Evolutionary conservation across 2,797 vertebrate genomes (phyloP).

Genomic region (Pantherophis alleghaniensis): DNA sequence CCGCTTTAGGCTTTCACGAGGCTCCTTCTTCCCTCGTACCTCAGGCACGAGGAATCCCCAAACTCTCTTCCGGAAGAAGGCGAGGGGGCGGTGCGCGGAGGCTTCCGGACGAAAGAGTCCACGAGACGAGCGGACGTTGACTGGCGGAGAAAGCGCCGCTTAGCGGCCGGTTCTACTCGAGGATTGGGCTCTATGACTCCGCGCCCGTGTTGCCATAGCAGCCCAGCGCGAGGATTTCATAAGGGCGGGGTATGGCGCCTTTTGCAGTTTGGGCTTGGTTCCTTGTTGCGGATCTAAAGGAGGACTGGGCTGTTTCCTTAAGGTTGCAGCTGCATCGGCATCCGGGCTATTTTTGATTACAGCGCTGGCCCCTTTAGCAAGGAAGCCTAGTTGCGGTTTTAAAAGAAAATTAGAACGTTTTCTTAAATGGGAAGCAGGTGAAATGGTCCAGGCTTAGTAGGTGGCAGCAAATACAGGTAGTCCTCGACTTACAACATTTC

Average conservation of each 20-base stretch:
- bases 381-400: not conserved
- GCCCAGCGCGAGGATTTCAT: not conserved
- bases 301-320: not conserved
- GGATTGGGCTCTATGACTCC: not conserved
- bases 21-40: not conserved
- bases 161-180: not conserved
- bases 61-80: not conserved
- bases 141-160: not conserved
- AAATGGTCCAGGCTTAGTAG: not conserved
- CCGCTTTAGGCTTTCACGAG: not conserved
- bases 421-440: not conserved
- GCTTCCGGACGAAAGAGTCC: not conserved
- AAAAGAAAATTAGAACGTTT: not conserved
- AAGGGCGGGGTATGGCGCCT: not conserved
- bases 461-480: not conserved
- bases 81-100: accelerated
- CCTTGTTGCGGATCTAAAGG: not conserved
- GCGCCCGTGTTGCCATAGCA: not conserved
- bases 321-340: not conserved
- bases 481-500: too few species aligned
- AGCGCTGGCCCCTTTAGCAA: not conserved
- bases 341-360: not conserved
- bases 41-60: not conserved
- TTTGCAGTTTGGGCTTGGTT: not conserved
- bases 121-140: too few species aligned